These are phyloP conservation scores for Halcyon chelicuti DNA, from an alignment of 2,797 vertebrate genomes.

Conservation along the genomic window DNA sequence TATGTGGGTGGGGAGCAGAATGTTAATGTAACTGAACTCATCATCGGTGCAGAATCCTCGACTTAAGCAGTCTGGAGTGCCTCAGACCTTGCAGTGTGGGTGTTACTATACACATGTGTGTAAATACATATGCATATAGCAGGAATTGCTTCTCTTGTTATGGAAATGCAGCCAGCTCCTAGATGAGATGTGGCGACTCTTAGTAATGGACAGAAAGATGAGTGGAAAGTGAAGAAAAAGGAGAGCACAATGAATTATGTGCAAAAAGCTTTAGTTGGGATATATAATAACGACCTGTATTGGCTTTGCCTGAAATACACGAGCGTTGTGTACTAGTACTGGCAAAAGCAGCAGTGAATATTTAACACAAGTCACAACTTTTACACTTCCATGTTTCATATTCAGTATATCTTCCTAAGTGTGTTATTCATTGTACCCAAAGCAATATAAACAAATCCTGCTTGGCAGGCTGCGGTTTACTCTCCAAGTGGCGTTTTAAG, in stretches of 20 bases:
- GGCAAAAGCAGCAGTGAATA: conserved; percentile 47
- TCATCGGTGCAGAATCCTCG: neutral
- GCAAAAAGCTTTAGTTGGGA: neutral
- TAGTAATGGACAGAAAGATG: neutral
- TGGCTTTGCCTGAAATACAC: conserved; percentile 20
- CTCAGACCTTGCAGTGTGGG: neutral
- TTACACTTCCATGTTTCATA: conserved; percentile 45
- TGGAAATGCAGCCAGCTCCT: neutral
- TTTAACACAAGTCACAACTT: conserved; percentile 61
- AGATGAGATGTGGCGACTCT: neutral
- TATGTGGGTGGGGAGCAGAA: neutral
- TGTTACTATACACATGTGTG: too few species aligned
- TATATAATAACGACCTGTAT: neutral
- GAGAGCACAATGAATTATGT: neutral
- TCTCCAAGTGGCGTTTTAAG: conserved; percentile 68
- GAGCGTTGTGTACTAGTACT: neutral
- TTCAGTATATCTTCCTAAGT: conserved; percentile 65
- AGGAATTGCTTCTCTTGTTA: neutral
- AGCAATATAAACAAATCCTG: conserved; percentile 66
- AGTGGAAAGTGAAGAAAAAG: neutral
- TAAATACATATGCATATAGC: neutral
- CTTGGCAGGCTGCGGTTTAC: conserved; percentile 62
- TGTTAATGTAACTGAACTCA: neutral
- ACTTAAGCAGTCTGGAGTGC: neutral
- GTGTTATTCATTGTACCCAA: conserved; percentile 59